phyloP scores from a whole-genome alignment of 1,140 invertebrate genomes.

The Drosophila pallidifrons region DNA sequence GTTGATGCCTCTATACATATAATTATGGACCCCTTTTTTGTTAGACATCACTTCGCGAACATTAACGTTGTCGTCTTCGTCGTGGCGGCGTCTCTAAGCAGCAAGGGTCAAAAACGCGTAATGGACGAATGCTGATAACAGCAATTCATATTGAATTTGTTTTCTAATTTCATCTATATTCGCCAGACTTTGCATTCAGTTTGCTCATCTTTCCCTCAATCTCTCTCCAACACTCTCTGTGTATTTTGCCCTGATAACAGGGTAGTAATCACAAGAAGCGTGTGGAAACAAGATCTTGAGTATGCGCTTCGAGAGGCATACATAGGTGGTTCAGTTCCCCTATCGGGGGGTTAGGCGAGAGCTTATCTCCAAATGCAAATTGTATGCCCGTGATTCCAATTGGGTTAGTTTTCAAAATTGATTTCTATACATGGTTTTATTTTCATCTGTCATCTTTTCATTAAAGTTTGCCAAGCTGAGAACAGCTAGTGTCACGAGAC shows the following conservation, averaged over 20 bases:
- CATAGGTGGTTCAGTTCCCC: conserved; percentile 31
- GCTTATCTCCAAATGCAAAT: conserved; percentile 75
- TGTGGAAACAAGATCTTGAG: conserved; percentile 39
- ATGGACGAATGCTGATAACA: conserved; percentile 57
- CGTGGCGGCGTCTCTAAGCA: conserved; percentile 11
- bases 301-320: conserved; percentile 30
- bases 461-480: conserved; percentile 7
- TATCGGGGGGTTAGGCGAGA: conserved; percentile 20
- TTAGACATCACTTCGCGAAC: conserved; percentile 9
- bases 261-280: conserved; percentile 39
- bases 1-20: conserved; percentile 31
- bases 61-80: background rate
- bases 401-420: conserved; percentile 58
- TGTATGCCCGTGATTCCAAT: conserved; percentile 45
- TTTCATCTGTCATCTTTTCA: conserved; percentile 7
- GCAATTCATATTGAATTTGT: conserved; percentile 66
- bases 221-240: conserved; percentile 29
- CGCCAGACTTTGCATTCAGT: conserved; percentile 39
- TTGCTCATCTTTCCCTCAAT: conserved; percentile 35
- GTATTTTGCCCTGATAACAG: conserved; percentile 68
- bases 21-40: conserved; percentile 66
- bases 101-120: conserved; percentile 68
- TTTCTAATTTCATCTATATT: conserved; percentile 56
- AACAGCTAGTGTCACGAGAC: conserved; percentile 36
- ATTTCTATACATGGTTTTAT: conserved; percentile 16